Conservation (phyloP, 2,888 invertebrate genomes). For the Eretmocerus hayati region DNA sequence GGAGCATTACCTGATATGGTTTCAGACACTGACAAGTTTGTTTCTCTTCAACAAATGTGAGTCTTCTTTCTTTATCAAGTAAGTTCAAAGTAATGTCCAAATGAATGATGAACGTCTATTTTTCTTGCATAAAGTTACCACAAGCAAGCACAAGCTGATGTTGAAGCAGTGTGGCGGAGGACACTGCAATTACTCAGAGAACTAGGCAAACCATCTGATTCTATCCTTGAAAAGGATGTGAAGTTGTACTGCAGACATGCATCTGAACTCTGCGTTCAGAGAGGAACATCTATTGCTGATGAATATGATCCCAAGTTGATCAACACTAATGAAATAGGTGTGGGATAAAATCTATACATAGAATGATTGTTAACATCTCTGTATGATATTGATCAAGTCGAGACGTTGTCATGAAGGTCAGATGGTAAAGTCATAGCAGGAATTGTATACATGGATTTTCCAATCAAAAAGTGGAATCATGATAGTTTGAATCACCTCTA, state of each 20-base stretch:
- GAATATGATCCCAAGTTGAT: constrained; percentile 67
- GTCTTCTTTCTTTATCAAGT: constrained; percentile 25
- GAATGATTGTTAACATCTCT: no score
- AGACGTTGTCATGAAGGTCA: no score
- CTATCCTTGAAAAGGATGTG: constrained; percentile 72
- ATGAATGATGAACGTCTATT: constrained; percentile 2
- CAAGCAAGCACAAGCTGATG: constrained; percentile 75
- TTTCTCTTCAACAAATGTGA: constrained; percentile 79
- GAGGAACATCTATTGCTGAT: constrained; percentile 71
- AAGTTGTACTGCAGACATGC: constrained; percentile 86
- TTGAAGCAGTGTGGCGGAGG: constrained; percentile 72
- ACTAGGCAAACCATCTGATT: constrained; percentile 66
- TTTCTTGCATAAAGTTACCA: constrained; percentile 68
- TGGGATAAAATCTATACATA: constrained; percentile 9
- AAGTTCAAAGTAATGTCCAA: no score
- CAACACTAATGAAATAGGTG: constrained; percentile 54
- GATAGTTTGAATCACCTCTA: no score
- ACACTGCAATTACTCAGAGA: constrained; percentile 74
- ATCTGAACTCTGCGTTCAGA: constrained; percentile 68
- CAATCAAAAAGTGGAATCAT: no score
- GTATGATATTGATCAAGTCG: no score
- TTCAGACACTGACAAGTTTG: constrained; percentile 84
- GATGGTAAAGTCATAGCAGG: no score
- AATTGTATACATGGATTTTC: no score
- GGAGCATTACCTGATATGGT: constrained; percentile 95